A percentile compares a stretch with the other conserved stretches of the same genome.
Evolutionary conservation across 2,888 invertebrate species (phyloP).

Genomic region (Conus canariensis): DNA sequence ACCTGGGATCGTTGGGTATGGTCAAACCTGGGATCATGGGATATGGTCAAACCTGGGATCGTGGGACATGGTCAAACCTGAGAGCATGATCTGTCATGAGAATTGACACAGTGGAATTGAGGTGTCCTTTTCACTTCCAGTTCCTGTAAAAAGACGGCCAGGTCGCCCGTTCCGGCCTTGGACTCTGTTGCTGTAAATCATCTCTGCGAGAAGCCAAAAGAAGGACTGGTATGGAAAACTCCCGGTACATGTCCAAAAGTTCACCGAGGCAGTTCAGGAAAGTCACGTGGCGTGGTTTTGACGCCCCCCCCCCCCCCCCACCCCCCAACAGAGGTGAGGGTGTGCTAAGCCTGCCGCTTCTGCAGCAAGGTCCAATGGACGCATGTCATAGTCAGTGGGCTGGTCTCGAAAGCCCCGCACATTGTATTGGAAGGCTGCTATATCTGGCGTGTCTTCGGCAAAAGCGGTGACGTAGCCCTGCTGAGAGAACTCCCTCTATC

Average conservation of each 20-base stretch:
- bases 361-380: slow-evolving; percentile 86
- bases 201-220: slow-evolving; percentile 92
- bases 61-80: slow-evolving; percentile 86
- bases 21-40: slow-evolving; percentile 83
- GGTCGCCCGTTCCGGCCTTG: slow-evolving; percentile 87
- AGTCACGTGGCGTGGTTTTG: slow-evolving; percentile 84
- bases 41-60: slow-evolving; percentile 86
- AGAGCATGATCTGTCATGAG: slow-evolving; percentile 95
- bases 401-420: slow-evolving; percentile 90
- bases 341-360: slow-evolving; percentile 74
- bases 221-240: slow-evolving; percentile 86
- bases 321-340: slow-evolving; percentile 83
- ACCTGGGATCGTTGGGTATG: slow-evolving; percentile 83
- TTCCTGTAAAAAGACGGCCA: slow-evolving; percentile 81
- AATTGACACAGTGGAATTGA: slow-evolving; percentile 90
- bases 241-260: slow-evolving; percentile 83
- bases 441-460: slow-evolving; percentile 90
- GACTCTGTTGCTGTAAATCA: slow-evolving; percentile 92
- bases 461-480: slow-evolving; percentile 85
- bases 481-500: slow-evolving; percentile 87
- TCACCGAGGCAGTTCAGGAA: slow-evolving; percentile 79
- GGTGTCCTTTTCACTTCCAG: slow-evolving; percentile 82
- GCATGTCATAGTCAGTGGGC: slow-evolving; percentile 94
- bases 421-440: slow-evolving; percentile 94
- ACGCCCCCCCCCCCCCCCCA: slow-evolving; percentile 57